Percentiles rank a stretch among this genome's conserved stretches.
These are phyloP conservation scores for Corydoras sp. DNA, from an alignment of 2,113 vertebrate genomes.

Conservation along the genomic window DNA sequence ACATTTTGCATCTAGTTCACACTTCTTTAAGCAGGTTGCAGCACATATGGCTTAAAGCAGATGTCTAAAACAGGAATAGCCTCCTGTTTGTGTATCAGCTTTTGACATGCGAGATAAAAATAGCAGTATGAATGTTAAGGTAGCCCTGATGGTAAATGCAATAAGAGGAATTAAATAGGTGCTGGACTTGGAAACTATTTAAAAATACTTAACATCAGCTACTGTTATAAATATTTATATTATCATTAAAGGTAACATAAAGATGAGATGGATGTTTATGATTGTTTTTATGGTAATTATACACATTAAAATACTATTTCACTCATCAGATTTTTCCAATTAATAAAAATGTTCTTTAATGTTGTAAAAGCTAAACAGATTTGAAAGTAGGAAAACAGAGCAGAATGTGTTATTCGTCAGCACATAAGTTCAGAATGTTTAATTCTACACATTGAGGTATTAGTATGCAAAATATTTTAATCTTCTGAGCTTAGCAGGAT, in stretches of 20 bases:
- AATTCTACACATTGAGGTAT: constrained; percentile 45
- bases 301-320: no score
- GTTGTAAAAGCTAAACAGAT: constrained; percentile 6
- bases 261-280: no score
- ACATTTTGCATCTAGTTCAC: background rate
- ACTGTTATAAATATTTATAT: no score
- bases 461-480: constrained; percentile 49
- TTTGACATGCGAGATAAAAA: background rate
- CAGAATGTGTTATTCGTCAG: constrained; percentile 46
- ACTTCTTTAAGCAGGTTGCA: constrained; percentile 11
- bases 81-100: background rate
- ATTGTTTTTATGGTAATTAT: no score
- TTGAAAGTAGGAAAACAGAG: constrained; percentile 13
- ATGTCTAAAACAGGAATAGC: background rate
- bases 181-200: no score
- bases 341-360: no score
- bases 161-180: no score
- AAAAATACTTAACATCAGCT: no score
- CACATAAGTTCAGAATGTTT: constrained; percentile 47
- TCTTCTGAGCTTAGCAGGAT: constrained; percentile 45
- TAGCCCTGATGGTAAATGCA: no score
- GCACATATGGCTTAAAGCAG: constrained; percentile 4
- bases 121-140: background rate
- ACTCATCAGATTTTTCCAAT: no score
- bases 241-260: no score